Percentiles rank a stretch among this genome's conserved stretches.
These are phyloP conservation scores for Cordilura impudica DNA, from an alignment of 2,888 invertebrate species.

Conservation along the genomic window DNA sequence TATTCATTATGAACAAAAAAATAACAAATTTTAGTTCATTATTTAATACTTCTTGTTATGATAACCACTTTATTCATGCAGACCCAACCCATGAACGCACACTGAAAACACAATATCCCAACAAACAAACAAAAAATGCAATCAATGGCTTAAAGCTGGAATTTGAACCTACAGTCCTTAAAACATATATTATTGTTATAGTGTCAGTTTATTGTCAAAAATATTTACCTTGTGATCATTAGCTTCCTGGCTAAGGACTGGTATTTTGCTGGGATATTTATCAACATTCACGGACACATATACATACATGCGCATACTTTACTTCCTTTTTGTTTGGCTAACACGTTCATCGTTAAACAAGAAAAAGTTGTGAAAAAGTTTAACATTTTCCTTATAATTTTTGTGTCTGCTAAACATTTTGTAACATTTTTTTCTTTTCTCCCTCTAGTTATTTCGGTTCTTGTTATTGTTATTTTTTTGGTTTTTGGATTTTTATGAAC, in stretches of 20 bases:
- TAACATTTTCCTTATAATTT: conserved; percentile 35
- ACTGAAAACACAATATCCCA: too few relatives aligned
- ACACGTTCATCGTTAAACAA: conserved; percentile 48
- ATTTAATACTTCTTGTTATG: conserved; percentile 46
- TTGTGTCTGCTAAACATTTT: conserved; percentile 47
- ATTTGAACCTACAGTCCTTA: too few relatives aligned
- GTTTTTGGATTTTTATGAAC: conserved; percentile 53
- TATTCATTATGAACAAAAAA: conserved; percentile 49
- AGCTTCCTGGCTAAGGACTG: too few relatives aligned
- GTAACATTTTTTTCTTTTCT: conserved; percentile 30
- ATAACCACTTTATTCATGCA: conserved; percentile 30
- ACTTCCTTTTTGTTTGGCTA: conserved; percentile 44
- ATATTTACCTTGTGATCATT: too few relatives aligned
- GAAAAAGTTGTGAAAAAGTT: conserved; percentile 55
- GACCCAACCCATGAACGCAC: background rate
- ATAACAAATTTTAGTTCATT: conserved; percentile 45
- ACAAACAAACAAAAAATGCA: too few relatives aligned
- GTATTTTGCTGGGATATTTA: too few relatives aligned
- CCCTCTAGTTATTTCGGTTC: background rate
- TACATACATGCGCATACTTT: conserved; percentile 6
- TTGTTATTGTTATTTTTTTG: background rate
- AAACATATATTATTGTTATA: too few relatives aligned
- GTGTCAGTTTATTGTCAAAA: too few relatives aligned
- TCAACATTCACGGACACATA: background rate
- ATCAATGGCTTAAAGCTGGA: too few relatives aligned